Base-by-base conservation (phyloP, 1,140 invertebrate genomes). In the Probaryconus sp. region DNA sequence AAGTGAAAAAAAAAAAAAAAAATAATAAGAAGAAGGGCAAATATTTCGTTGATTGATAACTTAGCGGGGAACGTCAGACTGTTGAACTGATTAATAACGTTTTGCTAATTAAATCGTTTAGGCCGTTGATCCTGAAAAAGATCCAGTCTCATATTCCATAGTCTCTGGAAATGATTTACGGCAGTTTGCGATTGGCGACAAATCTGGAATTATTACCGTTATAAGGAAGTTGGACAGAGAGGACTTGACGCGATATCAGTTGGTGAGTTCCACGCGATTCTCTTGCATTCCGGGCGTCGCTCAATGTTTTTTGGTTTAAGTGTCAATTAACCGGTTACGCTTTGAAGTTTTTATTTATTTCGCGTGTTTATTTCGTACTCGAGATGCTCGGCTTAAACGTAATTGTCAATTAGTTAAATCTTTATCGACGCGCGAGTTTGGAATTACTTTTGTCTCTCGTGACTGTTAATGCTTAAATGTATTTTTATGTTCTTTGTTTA, bases 51-150 rank as follows among this genome's bases (percentile, higher is more conserved):
- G n/a, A n/a, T n/a, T n/a, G n/a, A n/a, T n/a, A n/a, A n/a, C n/a
- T n/a, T n/a, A n/a, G n/a, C n/a, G n/a, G n/a, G n/a, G n/a, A n/a
- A n/a, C n/a, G n/a, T n/a, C n/a, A 55, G 30, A 17, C 31, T 28
- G 42, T 28, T 24, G 7, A 4, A 4, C 7, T 24, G 21, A 4
- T 24, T 7, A 24, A 24, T n/a, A 37, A 51, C 7, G 13, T 42
- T 33, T 30, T 38, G 16, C 37, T 11, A 13, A 68, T 45, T 26
- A 31, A 13, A 28, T 64, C n/a, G 82, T 91, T 1, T 85, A 95
- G 92, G 95, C 95, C 1, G 88, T 92, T 70, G 95, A 97, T 89
- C 95, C 95, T 13, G 95, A 97, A 88, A 94, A 94, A 77, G 95
- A 96, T 86, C 92, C 92, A 0, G 93, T 97, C 0, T 91, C 91